Percentiles rank a stretch among this genome's conserved stretches.
phyloP scores from a whole-genome alignment of 2,888 invertebrate genomes.

The Rhaphigaster nebulosa region DNA sequence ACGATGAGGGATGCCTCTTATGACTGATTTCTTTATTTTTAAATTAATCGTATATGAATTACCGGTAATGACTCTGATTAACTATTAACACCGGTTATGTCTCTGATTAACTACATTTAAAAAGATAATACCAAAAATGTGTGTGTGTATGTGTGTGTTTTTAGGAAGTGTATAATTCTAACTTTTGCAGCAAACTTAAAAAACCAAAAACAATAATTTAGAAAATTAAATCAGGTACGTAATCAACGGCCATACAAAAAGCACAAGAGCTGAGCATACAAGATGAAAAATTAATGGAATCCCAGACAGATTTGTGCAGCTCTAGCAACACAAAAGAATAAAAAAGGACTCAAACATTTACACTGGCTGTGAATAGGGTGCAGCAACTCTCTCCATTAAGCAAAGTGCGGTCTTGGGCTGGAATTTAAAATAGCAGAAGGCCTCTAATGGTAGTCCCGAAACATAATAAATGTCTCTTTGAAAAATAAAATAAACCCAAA shows the following conservation, averaged over 20 bases:
- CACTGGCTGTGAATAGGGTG: conserved; percentile 8
- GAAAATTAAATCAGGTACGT: background rate
- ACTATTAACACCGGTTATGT: too few relatives aligned
- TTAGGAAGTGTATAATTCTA: background rate
- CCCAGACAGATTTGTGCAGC: conserved; percentile 14
- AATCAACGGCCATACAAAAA: background rate
- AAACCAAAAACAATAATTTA: background rate
- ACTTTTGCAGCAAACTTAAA: background rate
- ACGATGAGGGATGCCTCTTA: too few relatives aligned
- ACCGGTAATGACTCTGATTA: too few relatives aligned
- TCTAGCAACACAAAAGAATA: background rate
- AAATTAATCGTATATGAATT: too few relatives aligned
- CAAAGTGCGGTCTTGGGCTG: background rate
- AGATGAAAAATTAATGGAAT: background rate
- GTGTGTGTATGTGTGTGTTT: too few relatives aligned
- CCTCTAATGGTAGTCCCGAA: background rate
- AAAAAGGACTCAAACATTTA: conserved; percentile 17
- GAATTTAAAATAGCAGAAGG: background rate
- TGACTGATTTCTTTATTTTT: too few relatives aligned
- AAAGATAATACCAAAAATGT: too few relatives aligned
- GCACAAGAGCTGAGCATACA: background rate
- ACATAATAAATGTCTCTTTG: background rate
- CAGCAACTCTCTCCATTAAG: conserved; percentile 18
- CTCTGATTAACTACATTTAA: too few relatives aligned
- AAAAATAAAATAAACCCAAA: background rate